Conservation (phyloP, 2,113 vertebrate genomes). For the Pimephales promelas region DNA sequence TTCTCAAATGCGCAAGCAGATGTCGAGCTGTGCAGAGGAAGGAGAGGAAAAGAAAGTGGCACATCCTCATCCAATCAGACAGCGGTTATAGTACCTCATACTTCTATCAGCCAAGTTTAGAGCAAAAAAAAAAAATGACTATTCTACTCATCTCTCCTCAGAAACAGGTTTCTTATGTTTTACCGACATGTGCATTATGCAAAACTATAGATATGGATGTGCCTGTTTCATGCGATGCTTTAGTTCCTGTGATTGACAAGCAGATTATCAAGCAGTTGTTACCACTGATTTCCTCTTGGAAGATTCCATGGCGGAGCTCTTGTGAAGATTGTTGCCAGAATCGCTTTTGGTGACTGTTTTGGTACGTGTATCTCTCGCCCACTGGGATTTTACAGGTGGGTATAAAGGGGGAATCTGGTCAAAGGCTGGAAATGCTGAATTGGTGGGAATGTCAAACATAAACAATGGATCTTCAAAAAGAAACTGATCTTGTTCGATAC, state of each 20-base stretch:
- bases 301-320: conserved; percentile 68
- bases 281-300: conserved; percentile 79
- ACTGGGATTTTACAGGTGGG: conserved; percentile 75
- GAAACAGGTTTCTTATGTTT: conserved; percentile 57
- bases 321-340: conserved; percentile 72
- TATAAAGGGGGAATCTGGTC: conserved; percentile 67
- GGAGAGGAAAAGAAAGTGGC: conserved; percentile 51
- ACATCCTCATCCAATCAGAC: conserved; percentile 47
- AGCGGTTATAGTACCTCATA: conserved; percentile 2
- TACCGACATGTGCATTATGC: conserved; percentile 60
- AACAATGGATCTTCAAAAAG: conserved; percentile 49
- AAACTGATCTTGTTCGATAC: conserved; percentile 41
- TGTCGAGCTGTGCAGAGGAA: conserved; percentile 71
- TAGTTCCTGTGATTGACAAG: conserved; percentile 71
- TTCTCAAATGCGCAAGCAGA: conserved; percentile 77
- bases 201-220: conserved; percentile 67
- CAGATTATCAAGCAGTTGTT: conserved; percentile 70
- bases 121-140: not conserved
- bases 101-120: conserved; percentile 53
- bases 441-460: conserved; percentile 54
- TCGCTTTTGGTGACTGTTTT: conserved; percentile 67
- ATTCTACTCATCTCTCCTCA: conserved; percentile 54
- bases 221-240: conserved; percentile 78
- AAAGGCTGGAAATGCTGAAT: conserved; percentile 51
- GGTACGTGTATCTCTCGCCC: conserved; percentile 66